A percentile compares a stretch with the other conserved stretches of the same genome.
Evolutionary conservation across 30 jellyfish, hydroid and myxozoan species (phyloP).

Genomic region (Hydractinia symbiolongicarpus): DNA sequence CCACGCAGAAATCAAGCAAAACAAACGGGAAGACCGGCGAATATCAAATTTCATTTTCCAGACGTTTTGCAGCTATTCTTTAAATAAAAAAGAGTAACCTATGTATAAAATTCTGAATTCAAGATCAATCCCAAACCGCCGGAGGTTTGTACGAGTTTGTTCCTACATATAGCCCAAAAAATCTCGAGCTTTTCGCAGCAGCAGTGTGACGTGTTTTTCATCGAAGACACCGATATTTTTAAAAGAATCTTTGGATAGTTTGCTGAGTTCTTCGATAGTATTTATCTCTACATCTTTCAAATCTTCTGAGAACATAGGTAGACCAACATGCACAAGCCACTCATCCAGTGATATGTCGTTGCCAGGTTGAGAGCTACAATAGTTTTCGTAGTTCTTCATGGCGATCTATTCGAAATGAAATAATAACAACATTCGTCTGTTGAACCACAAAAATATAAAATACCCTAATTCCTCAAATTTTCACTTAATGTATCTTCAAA

Average conservation of each 20-base stretch:
- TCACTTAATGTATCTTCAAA: too few species aligned
- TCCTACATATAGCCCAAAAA: neutral
- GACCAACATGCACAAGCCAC: constrained; percentile 70
- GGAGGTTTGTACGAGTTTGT: too few species aligned
- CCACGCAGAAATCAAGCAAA: too few species aligned
- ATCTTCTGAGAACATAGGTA: constrained; percentile 75
- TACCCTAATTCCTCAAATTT: too few species aligned
- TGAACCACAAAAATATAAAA: neutral
- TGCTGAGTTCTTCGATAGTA: constrained; percentile 34
- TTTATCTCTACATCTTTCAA: constrained; percentile 42
- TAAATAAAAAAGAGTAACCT: too few species aligned
- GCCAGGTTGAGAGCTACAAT: neutral
- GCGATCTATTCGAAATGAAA: too few species aligned
- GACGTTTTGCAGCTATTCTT: too few species aligned
- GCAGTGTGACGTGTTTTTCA: constrained; percentile 49
- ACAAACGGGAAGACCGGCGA: too few species aligned
- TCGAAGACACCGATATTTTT: constrained; percentile 63
- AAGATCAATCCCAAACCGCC: too few species aligned
- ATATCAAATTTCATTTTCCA: too few species aligned
- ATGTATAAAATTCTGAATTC: too few species aligned
- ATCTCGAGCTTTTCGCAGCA: constrained; percentile 29
- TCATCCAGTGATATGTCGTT: constrained; percentile 20
- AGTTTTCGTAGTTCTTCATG: too few species aligned
- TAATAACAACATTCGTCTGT: neutral
- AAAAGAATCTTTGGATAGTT: constrained; percentile 39